phyloP scores from a whole-genome alignment of 2,888 invertebrate species.

The Eupithecia tripunctaria region DNA sequence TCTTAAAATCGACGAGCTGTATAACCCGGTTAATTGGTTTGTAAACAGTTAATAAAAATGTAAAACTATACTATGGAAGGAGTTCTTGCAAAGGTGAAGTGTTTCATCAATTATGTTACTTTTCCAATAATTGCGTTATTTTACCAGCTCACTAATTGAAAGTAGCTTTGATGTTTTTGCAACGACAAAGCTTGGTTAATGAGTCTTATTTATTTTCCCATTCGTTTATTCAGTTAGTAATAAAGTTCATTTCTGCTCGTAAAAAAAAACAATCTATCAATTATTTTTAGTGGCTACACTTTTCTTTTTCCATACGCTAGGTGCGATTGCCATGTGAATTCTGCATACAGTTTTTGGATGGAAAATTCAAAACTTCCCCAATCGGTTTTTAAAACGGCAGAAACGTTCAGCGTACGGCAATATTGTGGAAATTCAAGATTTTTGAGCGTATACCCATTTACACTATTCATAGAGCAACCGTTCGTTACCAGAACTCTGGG shows the following conservation, averaged over 20 bases:
- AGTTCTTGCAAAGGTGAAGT: conserved; percentile 49
- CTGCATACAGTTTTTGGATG: background rate
- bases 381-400: background rate
- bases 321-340: background rate
- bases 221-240: background rate
- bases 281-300: background rate
- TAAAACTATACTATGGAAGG: background rate
- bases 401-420: background rate
- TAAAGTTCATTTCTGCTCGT: background rate
- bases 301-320: background rate
- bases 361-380: background rate
- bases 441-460: conserved; percentile 21
- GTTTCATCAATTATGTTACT: conserved; percentile 66
- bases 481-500: conserved; percentile 4
- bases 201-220: background rate
- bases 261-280: background rate
- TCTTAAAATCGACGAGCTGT: background rate
- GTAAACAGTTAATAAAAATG: background rate
- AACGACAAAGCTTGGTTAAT: conserved; percentile 33
- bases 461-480: background rate
- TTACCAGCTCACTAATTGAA: conserved; percentile 54
- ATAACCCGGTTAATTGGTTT: background rate
- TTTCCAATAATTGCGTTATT: conserved; percentile 67
- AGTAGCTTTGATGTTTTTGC: conserved; percentile 50
- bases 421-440: conserved; percentile 50